phyloP scores from a whole-genome alignment of 2,113 vertebrate species.

The Pollimyrus isidori region DNA sequence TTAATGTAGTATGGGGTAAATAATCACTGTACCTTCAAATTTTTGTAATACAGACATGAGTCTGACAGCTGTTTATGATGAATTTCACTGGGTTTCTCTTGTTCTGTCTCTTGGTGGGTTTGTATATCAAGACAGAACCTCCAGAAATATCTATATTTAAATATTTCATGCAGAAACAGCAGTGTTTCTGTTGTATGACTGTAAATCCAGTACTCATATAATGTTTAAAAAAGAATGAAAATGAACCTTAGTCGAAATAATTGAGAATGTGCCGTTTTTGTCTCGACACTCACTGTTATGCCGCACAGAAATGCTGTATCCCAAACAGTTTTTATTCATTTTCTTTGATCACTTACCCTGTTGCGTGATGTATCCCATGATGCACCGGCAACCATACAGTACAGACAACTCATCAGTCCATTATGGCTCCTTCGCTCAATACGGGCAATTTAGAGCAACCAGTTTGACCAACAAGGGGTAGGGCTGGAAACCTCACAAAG shows the following conservation, averaged over 20 bases:
- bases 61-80: background rate
- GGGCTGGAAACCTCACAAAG: background rate
- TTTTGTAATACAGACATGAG: background rate
- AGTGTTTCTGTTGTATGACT: background rate
- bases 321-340: background rate
- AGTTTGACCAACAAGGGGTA: background rate
- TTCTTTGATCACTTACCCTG: background rate
- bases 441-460: background rate
- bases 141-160: background rate
- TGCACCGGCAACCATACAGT: background rate
- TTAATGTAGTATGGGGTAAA: constrained; percentile 76
- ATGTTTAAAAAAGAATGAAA: constrained; percentile 3
- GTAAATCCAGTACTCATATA: background rate
- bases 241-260: background rate
- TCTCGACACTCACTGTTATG: background rate
- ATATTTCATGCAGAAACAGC: background rate
- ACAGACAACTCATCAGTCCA: background rate
- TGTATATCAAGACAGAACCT: background rate
- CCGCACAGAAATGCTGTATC: background rate
- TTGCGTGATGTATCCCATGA: background rate
- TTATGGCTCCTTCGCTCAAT: background rate
- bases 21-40: constrained; percentile 61
- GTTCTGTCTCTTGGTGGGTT: background rate
- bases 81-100: background rate
- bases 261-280: background rate